phyloP scores from a whole-genome alignment of 2,888 invertebrate genomes.

The Stratiomys singularior region DNA sequence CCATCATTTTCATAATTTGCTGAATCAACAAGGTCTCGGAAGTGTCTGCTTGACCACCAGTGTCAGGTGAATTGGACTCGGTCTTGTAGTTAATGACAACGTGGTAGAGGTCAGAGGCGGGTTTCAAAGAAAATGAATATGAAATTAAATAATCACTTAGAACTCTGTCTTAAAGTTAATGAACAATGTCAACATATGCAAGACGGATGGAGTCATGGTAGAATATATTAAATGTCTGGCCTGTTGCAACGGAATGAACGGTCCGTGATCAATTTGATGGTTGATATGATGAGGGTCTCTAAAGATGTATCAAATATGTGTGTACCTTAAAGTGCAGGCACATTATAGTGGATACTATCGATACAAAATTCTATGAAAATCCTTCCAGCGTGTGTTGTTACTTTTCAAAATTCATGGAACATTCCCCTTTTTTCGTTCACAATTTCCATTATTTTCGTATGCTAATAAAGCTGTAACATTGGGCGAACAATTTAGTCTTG shows the following conservation, averaged over 20 bases:
- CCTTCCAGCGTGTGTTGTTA: no score
- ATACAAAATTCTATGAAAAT: no score
- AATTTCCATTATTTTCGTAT: no score
- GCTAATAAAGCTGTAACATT: no score
- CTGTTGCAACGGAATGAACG: neutral
- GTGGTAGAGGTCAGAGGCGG: neutral
- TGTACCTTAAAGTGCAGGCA: no score
- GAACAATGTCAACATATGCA: neutral
- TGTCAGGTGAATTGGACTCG: constrained; percentile 13
- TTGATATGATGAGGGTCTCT: no score
- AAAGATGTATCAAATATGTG: no score
- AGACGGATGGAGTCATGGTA: neutral
- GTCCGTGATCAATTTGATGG: no score
- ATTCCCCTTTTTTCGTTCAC: no score
- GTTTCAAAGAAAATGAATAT: constrained; percentile 3
- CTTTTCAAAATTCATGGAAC: no score
- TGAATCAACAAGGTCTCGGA: constrained; percentile 34
- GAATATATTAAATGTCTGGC: neutral
- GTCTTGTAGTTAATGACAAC: neutral
- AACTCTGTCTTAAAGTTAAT: neutral
- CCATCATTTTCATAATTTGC: constrained; percentile 30
- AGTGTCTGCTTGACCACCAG: neutral
- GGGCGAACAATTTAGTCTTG: no score
- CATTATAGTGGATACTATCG: no score
- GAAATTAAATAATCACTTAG: neutral